Evolutionary conservation across 2,113 vertebrate species (phyloP), one percentile per base, ranked within the genome.

Genomic region (Brachypodius melanocephalos): DNA sequence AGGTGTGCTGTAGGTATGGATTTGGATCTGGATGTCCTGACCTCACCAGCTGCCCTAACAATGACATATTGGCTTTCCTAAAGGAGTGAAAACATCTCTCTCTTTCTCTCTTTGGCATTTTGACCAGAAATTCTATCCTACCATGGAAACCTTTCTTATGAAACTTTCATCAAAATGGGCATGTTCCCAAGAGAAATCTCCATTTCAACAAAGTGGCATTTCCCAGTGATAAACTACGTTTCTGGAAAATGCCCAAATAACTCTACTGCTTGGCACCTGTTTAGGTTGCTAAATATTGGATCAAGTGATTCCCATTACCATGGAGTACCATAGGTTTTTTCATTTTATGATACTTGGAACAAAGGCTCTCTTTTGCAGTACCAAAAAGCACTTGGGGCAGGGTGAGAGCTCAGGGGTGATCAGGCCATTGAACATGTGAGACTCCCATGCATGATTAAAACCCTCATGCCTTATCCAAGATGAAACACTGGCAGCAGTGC

Each of bases 261-360:
- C 55, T 87, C 65, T 45, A 73, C 52, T 79, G 49, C 63, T 91
- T 89, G 82, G 71, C 87, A 95, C 63, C 81, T 95, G 69, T 48
- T 94, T 68, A 49, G 46, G 66, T 54, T 94, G 74, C 46, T 95
- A 85, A 96, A 94, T 87, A 83, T 83, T 93, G 76, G 89, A 95
- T 91, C 46, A 80, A 89, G 67, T 54, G 59, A 51, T 76, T 91
- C 84, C 73, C 38, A 82, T 92, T 95, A 88, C 87, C 32, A 8
- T n/a, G 46, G 71, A 94, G 54, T 34, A 85, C 26, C 45, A 31
- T 14, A 57, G 66, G 29, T 25, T 54, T 94, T 83, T 62, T 79
- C 49, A 45, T 85, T 69, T 26, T 40, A 18, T 10, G 46, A 46
- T 32, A 38, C 71, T 83, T 83, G 51, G 32, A 57, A 81, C 54